Conservation (phyloP, 1,140 invertebrate species). For the Papilio polyxenes region DNA sequence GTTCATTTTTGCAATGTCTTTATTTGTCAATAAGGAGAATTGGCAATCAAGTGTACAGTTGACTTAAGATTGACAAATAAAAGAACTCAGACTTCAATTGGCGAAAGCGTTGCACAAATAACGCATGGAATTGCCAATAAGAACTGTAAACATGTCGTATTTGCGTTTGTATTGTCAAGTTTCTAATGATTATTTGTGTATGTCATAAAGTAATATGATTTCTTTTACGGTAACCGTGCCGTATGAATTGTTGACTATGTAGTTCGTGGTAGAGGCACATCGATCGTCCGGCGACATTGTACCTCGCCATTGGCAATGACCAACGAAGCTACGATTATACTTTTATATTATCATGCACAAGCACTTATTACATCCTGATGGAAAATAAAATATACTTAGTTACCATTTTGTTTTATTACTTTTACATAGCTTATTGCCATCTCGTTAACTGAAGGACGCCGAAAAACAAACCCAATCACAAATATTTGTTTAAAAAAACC, state of each 20-base stretch:
- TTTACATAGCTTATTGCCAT: background rate
- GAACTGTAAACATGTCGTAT: slow-evolving; percentile 1
- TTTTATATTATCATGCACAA: background rate
- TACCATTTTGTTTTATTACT: slow-evolving; percentile 1
- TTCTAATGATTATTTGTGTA: background rate
- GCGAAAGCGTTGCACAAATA: background rate
- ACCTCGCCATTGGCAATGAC: slow-evolving; percentile 22
- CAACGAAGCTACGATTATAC: background rate
- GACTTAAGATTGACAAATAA: slow-evolving; percentile 9
- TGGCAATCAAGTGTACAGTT: background rate
- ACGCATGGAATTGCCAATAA: slow-evolving; percentile 14
- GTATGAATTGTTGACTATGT: background rate
- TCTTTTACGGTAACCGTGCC: background rate
- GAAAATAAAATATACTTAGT: background rate
- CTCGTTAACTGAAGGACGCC: background rate
- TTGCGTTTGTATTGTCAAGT: slow-evolving; percentile 1
- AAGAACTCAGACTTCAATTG: background rate
- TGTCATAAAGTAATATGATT: background rate
- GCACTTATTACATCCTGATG: background rate
- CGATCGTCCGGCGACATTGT: slow-evolving; percentile 3
- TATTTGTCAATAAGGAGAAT: background rate
- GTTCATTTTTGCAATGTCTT: background rate
- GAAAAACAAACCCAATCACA: background rate
- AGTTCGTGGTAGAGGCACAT: background rate
- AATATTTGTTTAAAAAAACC: background rate